Percentiles rank a stretch among this genome's conserved stretches.
Evolutionary conservation across 2,113 vertebrate species (phyloP).

Genomic region (Aleadryas rufinucha): DNA sequence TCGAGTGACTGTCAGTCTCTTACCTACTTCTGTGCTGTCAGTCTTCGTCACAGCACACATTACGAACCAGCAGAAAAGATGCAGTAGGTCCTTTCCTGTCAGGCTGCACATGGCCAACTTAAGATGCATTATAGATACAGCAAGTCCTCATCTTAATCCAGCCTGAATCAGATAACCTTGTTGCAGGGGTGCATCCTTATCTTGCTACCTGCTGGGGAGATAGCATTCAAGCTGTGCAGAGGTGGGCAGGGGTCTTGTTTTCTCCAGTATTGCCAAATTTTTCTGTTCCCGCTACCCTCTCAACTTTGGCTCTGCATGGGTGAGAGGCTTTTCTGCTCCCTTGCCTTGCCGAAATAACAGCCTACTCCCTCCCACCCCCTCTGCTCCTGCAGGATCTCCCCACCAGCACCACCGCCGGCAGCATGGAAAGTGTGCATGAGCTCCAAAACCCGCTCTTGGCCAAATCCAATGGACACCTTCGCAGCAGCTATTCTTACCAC

Average conservation of each 20-base stretch:
- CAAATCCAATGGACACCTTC: conserved; percentile 83
- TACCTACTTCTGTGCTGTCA: conserved; percentile 12
- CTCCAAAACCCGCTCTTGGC: conserved; percentile 91
- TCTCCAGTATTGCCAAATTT: background rate
- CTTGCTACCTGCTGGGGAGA: conserved; percentile 5
- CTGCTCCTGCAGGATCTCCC: background rate
- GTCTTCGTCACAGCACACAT: background rate
- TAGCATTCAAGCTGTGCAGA: background rate
- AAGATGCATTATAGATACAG: conserved; percentile 41
- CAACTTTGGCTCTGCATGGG: background rate
- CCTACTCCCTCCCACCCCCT: background rate
- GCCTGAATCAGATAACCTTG: conserved; percentile 25
- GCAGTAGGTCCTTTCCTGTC: background rate
- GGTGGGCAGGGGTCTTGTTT: background rate
- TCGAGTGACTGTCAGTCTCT: background rate
- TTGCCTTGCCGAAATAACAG: background rate
- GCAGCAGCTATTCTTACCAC: conserved; percentile 77
- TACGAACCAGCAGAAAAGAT: conserved; percentile 14
- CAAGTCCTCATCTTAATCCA: conserved; percentile 20
- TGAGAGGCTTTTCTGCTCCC: background rate
- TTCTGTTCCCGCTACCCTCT: background rate
- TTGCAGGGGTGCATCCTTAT: conserved; percentile 2
- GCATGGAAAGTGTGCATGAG: conserved; percentile 92
- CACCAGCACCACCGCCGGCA: background rate
- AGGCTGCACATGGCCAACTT: background rate